Conservation (phyloP, 2,113 vertebrate genomes). For the Spilogale gracilis region DNA sequence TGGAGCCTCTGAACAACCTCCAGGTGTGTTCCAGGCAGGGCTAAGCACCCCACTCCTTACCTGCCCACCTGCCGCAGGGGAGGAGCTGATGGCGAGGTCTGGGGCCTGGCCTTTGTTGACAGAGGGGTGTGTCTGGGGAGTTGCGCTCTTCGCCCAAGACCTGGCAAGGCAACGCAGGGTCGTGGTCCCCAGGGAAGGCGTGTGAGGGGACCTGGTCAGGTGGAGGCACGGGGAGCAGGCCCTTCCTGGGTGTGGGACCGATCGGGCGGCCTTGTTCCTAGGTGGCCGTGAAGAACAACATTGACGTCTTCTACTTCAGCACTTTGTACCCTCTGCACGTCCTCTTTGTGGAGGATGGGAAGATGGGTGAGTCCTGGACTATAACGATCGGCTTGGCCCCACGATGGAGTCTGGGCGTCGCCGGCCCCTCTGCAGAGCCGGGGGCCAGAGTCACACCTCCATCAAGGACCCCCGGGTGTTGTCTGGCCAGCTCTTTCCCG, state of each 20-base stretch:
- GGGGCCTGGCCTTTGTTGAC: background rate
- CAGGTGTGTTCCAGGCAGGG: constrained; percentile 89
- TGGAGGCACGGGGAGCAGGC: too few species aligned
- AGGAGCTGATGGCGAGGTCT: background rate
- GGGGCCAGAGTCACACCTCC: background rate
- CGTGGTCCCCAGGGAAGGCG: background rate
- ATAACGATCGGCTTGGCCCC: background rate
- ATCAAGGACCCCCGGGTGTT: background rate
- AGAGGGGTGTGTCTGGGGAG: background rate
- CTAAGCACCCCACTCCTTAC: background rate
- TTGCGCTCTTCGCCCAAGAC: background rate
- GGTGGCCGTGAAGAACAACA: constrained; percentile 99
- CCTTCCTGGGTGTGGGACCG: background rate
- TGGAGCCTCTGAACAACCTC: constrained; percentile 98
- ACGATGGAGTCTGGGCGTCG: accelerated
- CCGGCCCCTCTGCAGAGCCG: background rate
- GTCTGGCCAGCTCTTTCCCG: background rate
- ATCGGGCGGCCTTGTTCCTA: constrained; percentile 72
- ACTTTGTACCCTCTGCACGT: constrained; percentile 97
- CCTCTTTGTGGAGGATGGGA: constrained; percentile 97
- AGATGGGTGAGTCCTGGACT: constrained; percentile 94
- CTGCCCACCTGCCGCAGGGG: accelerated
- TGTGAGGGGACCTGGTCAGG: background rate
- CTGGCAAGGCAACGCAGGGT: background rate
- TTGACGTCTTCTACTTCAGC: constrained; percentile 99